Evolutionary conservation across 2,797 vertebrate genomes (phyloP).

Genomic region (Alauda arvensis): DNA sequence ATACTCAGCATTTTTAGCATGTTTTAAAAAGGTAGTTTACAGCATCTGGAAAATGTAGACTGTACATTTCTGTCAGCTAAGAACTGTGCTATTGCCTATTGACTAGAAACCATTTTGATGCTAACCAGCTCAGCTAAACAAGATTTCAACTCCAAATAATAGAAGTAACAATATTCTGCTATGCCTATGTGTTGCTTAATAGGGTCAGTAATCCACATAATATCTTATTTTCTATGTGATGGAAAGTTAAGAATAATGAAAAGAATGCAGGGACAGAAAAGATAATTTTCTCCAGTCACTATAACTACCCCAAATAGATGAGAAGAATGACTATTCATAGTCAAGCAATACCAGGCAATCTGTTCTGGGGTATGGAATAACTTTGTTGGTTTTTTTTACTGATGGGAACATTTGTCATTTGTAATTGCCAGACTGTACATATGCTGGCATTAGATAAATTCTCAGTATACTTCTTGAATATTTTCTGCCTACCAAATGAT

Average conservation of each 20-base stretch:
- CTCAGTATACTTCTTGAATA: background rate
- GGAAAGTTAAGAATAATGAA: background rate
- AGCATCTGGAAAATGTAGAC: background rate
- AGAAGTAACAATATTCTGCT: background rate
- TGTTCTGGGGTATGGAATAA: background rate
- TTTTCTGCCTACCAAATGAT: background rate
- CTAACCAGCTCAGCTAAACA: background rate
- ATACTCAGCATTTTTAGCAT: background rate
- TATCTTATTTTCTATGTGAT: background rate
- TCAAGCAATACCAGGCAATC: background rate
- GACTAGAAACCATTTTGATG: background rate
- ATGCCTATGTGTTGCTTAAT: background rate
- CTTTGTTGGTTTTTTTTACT: background rate
- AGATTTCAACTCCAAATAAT: background rate
- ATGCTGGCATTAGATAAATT: background rate
- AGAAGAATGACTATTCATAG: background rate
- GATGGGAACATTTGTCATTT: conserved; percentile 21
- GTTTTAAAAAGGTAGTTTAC: background rate
- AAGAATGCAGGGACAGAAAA: background rate
- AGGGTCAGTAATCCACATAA: background rate
- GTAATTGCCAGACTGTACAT: conserved; percentile 11
- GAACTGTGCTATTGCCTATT: background rate
- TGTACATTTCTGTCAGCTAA: background rate
- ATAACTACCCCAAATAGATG: background rate
- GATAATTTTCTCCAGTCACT: background rate